Evolutionary conservation across 2,797 vertebrate species (phyloP).

Genomic region (Epinephelus awoara): DNA sequence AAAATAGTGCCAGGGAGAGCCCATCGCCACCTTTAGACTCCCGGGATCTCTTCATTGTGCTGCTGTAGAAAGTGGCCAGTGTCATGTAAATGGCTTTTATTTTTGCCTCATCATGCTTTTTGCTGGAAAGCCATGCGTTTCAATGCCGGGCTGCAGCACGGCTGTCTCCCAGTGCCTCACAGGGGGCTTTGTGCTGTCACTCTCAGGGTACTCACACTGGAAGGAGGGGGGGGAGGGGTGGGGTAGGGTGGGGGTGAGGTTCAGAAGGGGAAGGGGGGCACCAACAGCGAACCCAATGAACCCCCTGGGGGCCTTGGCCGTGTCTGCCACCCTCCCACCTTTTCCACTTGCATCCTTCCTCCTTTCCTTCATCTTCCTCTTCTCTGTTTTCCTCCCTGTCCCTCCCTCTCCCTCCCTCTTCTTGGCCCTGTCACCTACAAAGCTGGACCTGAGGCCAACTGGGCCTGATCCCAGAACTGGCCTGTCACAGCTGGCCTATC

Average conservation of each 20-base stretch:
- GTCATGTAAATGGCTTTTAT: conserved; percentile 86
- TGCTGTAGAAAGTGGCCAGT: conserved; percentile 75
- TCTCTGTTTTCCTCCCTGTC: conserved; percentile 43
- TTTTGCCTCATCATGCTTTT: conserved; percentile 82
- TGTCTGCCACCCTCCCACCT: conserved; percentile 71
- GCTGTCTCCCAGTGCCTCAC: conserved; percentile 81
- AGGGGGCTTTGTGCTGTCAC: conserved; percentile 86
- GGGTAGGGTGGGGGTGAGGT: conserved; percentile 49
- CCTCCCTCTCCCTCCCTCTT: conserved; percentile 25
- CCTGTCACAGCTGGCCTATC: conserved; percentile 77
- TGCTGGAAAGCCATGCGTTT: conserved; percentile 79
- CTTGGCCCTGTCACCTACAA: conserved; percentile 71
- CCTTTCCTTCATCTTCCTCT: conserved; percentile 55
- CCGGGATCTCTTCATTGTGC: conserved; percentile 79
- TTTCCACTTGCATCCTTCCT: conserved; percentile 59
- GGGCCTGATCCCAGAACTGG: conserved; percentile 80
- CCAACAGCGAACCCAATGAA: conserved; percentile 84
- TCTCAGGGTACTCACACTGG: conserved; percentile 77
- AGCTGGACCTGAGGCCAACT: conserved; percentile 79
- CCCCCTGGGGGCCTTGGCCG: conserved; percentile 77
- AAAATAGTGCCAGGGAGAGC: conserved; percentile 56
- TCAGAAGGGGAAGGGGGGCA: conserved; percentile 15
- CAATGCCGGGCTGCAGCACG: conserved; percentile 76
- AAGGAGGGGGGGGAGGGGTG: conserved; percentile 38
- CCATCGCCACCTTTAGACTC: conserved; percentile 71